These are phyloP conservation scores for Neoaliturus tenellus DNA, from an alignment of 2,888 invertebrate genomes.

Conservation along the genomic window DNA sequence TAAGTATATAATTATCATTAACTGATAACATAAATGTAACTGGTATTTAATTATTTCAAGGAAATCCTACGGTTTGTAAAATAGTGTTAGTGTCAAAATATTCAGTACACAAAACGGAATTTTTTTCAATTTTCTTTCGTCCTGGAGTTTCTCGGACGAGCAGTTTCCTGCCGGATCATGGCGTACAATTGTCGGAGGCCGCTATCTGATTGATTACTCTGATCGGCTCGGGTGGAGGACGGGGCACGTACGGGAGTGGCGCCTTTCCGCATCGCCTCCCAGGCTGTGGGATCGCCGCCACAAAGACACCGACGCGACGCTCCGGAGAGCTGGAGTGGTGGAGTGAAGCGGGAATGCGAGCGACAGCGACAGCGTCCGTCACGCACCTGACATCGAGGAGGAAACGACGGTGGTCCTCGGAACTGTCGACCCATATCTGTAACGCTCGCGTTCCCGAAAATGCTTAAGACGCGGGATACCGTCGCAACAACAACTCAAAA, in stretches of 20 bases:
- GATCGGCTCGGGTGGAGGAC: background rate
- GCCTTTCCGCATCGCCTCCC: constrained; percentile 43
- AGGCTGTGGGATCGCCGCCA: constrained; percentile 14
- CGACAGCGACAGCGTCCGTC: too few relatives aligned
- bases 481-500: too few relatives aligned
- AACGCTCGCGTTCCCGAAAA: background rate
- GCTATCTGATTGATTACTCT: constrained; percentile 28
- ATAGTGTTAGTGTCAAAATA: too few relatives aligned
- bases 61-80: too few relatives aligned
- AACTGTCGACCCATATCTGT: background rate
- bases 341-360: too few relatives aligned
- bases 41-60: too few relatives aligned
- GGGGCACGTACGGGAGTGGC: constrained; percentile 31
- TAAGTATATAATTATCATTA: too few relatives aligned
- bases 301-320: constrained; percentile 39
- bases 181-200: too few relatives aligned
- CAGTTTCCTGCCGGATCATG: background rate
- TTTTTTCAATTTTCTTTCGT: too few relatives aligned
- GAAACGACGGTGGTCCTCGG: background rate
- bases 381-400: background rate
- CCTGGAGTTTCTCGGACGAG: background rate
- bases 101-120: too few relatives aligned
- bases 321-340: background rate
- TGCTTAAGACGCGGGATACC: too few relatives aligned
- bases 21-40: too few relatives aligned